Evolutionary conservation across 2,797 vertebrate genomes (phyloP).

Genomic region (Thamnophis elegans): DNA sequence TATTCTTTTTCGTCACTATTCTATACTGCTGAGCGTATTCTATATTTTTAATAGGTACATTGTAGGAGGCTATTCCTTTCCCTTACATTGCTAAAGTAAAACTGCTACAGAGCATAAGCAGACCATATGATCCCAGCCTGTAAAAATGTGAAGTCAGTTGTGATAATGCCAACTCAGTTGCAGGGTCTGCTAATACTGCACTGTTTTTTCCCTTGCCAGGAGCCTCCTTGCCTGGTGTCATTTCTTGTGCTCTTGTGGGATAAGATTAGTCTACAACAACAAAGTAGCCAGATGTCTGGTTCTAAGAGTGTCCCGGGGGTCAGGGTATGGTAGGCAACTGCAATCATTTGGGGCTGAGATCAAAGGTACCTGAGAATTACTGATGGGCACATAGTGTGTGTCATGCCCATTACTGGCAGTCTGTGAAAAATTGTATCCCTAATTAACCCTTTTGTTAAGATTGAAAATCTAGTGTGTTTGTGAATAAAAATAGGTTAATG

Average conservation of each 20-base stretch:
- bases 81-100: conserved; percentile 53
- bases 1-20: conserved; percentile 34
- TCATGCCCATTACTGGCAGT: conserved; percentile 97
- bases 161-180: conserved; percentile 86
- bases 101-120: conserved; percentile 66
- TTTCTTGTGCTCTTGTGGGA: conserved; percentile 90
- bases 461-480: conserved; percentile 68
- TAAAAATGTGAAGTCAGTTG: conserved; percentile 88
- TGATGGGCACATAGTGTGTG: conserved; percentile 97
- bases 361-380: conserved; percentile 99
- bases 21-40: conserved; percentile 58
- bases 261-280: conserved; percentile 98
- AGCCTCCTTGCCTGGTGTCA: conserved; percentile 95
- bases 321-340: conserved; percentile 87
- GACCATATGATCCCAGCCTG: conserved; percentile 74
- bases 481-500: conserved; percentile 56
- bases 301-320: conserved; percentile 95
- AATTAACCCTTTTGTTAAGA: conserved; percentile 95
- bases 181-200: conserved; percentile 82
- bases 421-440: conserved; percentile 98
- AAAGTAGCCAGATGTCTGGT: conserved; percentile 99
- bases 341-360: conserved; percentile 94
- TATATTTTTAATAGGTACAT: conserved; percentile 59
- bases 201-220: conserved; percentile 94
- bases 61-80: conserved; percentile 49